A percentile compares a stretch with the other conserved stretches of the same genome.
These are phyloP conservation scores for Bos javanicus DNA, from an alignment of 2,113 vertebrate genomes.

Conservation along the genomic window DNA sequence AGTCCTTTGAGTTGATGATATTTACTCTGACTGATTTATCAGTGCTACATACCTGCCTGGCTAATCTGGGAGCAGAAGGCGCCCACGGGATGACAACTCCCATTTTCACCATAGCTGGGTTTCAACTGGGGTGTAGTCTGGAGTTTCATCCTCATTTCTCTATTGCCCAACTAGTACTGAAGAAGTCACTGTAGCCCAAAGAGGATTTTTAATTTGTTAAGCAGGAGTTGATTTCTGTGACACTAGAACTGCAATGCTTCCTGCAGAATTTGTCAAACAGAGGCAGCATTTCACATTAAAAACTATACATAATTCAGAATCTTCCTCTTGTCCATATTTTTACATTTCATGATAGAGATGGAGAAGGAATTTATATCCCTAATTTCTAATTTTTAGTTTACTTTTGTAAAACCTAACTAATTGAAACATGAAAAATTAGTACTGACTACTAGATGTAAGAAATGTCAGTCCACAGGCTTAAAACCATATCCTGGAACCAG, in stretches of 20 bases:
- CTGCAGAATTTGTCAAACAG: not conserved
- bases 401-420: not conserved
- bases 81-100: not conserved
- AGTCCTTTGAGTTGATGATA: not conserved
- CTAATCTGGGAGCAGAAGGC: slow-evolving; percentile 45
- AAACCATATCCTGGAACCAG: not conserved
- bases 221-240: not conserved
- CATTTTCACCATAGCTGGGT: slow-evolving; percentile 5
- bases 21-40: slow-evolving; percentile 47
- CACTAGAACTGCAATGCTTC: not conserved
- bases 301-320: not conserved
- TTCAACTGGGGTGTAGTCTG: slow-evolving; percentile 26
- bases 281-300: not conserved
- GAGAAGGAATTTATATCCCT: not conserved
- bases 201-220: not conserved
- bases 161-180: slow-evolving; percentile 8
- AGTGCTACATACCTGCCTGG: not conserved
- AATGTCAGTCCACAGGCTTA: not conserved
- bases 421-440: not conserved
- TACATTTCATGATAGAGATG: not conserved
- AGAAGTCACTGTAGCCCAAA: not conserved
- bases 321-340: not conserved
- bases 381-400: not conserved
- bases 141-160: slow-evolving; percentile 11
- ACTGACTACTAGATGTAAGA: not conserved